A percentile compares a stretch with the other conserved stretches of the same genome.
phyloP scores from a whole-genome alignment of 2,888 invertebrate genomes.

The Leptinotarsa haldemani region DNA sequence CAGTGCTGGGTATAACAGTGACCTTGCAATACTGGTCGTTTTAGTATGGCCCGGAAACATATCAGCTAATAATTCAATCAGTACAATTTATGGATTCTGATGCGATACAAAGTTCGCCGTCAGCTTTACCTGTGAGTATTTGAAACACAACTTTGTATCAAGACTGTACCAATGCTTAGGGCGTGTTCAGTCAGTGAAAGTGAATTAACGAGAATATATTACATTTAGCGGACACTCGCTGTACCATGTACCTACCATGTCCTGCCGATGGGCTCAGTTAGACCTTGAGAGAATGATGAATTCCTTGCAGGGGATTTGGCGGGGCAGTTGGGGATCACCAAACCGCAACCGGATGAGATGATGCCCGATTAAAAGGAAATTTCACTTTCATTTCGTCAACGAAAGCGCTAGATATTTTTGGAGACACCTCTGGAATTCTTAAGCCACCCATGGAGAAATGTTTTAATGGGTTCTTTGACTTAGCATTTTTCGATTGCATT shows the following conservation, averaged over 20 bases:
- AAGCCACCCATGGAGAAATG: constrained; percentile 3
- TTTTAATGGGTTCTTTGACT: constrained; percentile 4
- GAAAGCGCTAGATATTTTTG: constrained; percentile 4
- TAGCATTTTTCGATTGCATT: constrained; percentile 5
- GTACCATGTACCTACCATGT: constrained; percentile 32
- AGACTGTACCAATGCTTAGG: constrained; percentile 37
- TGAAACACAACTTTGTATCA: constrained; percentile 28
- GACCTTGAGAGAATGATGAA: constrained; percentile 46
- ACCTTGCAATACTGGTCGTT: too few relatives aligned
- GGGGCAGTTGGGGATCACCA: neutral
- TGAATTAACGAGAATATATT: constrained; percentile 58
- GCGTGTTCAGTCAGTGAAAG: constrained; percentile 60
- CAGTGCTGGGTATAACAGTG: too few relatives aligned
- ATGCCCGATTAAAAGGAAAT: neutral
- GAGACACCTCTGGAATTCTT: constrained; percentile 12
- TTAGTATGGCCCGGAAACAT: too few relatives aligned
- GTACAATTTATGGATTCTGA: too few relatives aligned
- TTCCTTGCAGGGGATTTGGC: constrained; percentile 12
- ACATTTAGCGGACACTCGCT: constrained; percentile 48
- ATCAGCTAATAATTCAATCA: too few relatives aligned
- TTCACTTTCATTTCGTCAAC: constrained; percentile 12
- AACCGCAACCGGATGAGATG: neutral
- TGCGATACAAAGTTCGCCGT: too few relatives aligned
- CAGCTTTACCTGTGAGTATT: neutral
- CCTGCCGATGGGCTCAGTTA: constrained; percentile 50